phyloP scores from a whole-genome alignment of 2,113 vertebrate genomes.

The Phoenicopterus ruber region DNA sequence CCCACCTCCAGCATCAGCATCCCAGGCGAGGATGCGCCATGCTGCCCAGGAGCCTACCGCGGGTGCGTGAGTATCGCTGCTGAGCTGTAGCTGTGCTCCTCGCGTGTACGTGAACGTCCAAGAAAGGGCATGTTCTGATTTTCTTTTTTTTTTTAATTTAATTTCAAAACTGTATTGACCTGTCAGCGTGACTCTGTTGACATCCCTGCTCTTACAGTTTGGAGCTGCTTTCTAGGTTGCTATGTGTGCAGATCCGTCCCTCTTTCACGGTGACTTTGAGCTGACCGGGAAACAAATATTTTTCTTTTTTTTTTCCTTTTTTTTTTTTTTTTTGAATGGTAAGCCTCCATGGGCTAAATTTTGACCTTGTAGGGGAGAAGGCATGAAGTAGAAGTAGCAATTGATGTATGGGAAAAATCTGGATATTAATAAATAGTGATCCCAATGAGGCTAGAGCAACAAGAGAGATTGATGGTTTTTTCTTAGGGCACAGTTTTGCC shows the following conservation, averaged over 20 bases:
- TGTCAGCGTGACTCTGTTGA: neutral
- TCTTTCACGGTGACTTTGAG: neutral
- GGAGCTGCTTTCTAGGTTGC: neutral
- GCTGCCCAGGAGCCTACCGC: accelerated
- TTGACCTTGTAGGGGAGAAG: neutral
- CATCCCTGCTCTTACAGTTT: neutral
- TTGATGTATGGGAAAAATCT: neutral
- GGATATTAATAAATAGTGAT: slow-evolving; percentile 10
- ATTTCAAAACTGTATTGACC: neutral
- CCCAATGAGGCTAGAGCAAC: neutral
- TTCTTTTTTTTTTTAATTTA: neutral
- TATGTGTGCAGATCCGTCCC: neutral
- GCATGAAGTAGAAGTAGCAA: neutral
- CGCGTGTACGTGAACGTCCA: accelerated
- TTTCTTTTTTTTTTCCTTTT: too few relatives aligned
- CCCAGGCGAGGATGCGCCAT: neutral
- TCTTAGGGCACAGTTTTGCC: neutral
- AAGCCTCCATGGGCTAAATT: neutral
- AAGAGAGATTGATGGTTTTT: neutral
- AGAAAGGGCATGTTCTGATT: neutral
- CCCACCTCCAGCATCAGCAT: neutral
- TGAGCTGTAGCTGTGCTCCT: neutral
- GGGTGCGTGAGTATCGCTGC: accelerated
- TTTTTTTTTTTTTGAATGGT: neutral
- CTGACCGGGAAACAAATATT: neutral